Percentiles rank a stretch among this genome's conserved stretches.
Evolutionary conservation across 2,888 invertebrate species (phyloP).

Genomic region (Halictus ligatus): DNA sequence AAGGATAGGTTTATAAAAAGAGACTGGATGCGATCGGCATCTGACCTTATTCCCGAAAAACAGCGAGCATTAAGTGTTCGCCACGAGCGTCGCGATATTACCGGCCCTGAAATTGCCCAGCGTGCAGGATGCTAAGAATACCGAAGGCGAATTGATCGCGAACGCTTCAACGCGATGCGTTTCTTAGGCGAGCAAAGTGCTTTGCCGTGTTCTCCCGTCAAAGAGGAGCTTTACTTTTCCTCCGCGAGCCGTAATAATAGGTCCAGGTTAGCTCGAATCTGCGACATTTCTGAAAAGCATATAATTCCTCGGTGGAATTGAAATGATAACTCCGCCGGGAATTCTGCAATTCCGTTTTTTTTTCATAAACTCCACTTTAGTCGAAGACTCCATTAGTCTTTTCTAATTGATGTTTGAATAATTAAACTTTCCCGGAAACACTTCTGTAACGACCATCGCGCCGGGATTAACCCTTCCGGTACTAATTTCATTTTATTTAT

Average conservation of each 20-base stretch:
- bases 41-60: slow-evolving; percentile 4
- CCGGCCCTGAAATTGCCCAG: slow-evolving; percentile 35
- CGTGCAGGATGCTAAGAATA: slow-evolving; percentile 47
- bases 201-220: slow-evolving; percentile 39
- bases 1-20: not conserved
- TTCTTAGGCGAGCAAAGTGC: slow-evolving; percentile 47
- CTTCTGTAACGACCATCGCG: not conserved
- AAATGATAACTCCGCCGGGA: not conserved
- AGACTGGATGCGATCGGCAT: not conserved
- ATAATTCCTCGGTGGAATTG: not conserved
- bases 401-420: not conserved
- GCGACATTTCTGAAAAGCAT: slow-evolving; percentile 22
- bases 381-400: slow-evolving; percentile 14
- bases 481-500: not conserved
- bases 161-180: slow-evolving; percentile 50
- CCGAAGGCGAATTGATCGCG: slow-evolving; percentile 54
- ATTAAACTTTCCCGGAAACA: not conserved
- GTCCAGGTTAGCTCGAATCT: not conserved
- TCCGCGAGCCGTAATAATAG: slow-evolving; percentile 30
- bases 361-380: not conserved
- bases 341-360: not conserved
- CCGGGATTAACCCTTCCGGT: not conserved
- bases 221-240: slow-evolving; percentile 44
- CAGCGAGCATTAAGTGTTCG: slow-evolving; percentile 4
- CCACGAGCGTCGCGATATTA: slow-evolving; percentile 31